phyloP scores from a whole-genome alignment of 1,140 invertebrate genomes.

The Holcopasites calliopsidis region DNA sequence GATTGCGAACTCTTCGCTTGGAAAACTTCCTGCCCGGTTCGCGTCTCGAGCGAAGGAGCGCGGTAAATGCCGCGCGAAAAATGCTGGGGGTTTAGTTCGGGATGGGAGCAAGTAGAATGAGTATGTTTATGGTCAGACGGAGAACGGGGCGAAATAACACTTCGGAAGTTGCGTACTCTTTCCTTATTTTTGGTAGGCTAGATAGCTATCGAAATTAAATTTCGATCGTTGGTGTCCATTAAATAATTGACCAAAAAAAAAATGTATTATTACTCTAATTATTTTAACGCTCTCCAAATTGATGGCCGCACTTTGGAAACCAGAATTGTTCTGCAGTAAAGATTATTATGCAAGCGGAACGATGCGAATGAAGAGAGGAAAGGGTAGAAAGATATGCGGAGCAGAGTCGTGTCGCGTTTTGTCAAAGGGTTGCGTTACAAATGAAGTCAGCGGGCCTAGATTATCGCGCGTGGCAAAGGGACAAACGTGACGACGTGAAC shows the following conservation, averaged over 20 bases:
- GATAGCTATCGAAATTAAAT: too few species aligned
- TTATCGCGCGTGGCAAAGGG: neutral
- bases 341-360: too few species aligned
- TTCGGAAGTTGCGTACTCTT: too few species aligned
- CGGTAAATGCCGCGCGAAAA: neutral
- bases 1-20: neutral
- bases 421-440: neutral
- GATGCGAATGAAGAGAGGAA: too few species aligned
- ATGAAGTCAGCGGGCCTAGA: neutral
- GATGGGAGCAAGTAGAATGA: neutral
- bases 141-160: neutral
- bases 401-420: neutral
- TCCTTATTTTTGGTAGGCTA: too few species aligned
- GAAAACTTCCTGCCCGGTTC: neutral
- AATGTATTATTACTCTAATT: too few species aligned
- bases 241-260: too few species aligned
- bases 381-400: too few species aligned
- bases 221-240: too few species aligned
- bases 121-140: neutral
- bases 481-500: conserved; percentile 3
- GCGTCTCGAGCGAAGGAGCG: neutral
- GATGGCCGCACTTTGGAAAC: too few species aligned
- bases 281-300: too few species aligned
- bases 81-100: neutral
- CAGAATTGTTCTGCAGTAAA: too few species aligned